These are phyloP conservation scores for Drosophila dunni DNA, from an alignment of 1,140 invertebrate genomes.

Conservation along the genomic window DNA sequence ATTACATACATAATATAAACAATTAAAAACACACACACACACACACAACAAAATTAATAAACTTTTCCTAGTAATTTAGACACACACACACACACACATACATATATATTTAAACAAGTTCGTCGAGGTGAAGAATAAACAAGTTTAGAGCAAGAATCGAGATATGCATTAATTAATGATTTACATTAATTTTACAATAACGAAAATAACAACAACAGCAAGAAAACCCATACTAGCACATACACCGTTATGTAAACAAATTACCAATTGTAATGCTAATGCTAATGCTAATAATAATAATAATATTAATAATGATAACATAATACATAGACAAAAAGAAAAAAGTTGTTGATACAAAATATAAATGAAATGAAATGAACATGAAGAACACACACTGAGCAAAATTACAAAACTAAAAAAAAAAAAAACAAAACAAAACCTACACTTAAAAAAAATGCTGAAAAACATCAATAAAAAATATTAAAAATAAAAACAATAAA, in stretches of 20 bases:
- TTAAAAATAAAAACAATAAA: conserved; percentile 34
- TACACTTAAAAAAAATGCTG: conserved; percentile 25
- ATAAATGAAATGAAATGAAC: conserved; percentile 59
- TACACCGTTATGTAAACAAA: conserved; percentile 64
- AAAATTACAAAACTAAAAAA: conserved; percentile 49
- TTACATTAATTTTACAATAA: conserved; percentile 48
- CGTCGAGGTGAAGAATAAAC: conserved; percentile 15
- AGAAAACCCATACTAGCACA: conserved; percentile 37
- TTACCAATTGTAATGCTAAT: conserved; percentile 36
- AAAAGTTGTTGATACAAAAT: conserved; percentile 44
- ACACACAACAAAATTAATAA: conserved; percentile 14
- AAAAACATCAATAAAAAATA: conserved; percentile 47
- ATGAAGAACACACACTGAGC: conserved; percentile 35
- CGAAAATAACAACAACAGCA: background rate
- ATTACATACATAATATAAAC: conserved; percentile 41
- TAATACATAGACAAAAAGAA: conserved; percentile 55
- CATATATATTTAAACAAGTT: conserved; percentile 4
- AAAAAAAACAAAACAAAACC: background rate
- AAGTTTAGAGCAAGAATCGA: conserved; percentile 13
- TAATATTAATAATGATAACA: conserved; percentile 46
- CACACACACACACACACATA: conserved; percentile 7
- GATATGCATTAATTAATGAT: conserved; percentile 20
- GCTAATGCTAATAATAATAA: conserved; percentile 53
- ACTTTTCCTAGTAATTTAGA: conserved; percentile 28
- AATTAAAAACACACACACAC: conserved; percentile 43